Evolutionary conservation across 2,113 vertebrate genomes (phyloP), one percentile per base, ranked within the genome.

Genomic region (Alethe diademata): DNA sequence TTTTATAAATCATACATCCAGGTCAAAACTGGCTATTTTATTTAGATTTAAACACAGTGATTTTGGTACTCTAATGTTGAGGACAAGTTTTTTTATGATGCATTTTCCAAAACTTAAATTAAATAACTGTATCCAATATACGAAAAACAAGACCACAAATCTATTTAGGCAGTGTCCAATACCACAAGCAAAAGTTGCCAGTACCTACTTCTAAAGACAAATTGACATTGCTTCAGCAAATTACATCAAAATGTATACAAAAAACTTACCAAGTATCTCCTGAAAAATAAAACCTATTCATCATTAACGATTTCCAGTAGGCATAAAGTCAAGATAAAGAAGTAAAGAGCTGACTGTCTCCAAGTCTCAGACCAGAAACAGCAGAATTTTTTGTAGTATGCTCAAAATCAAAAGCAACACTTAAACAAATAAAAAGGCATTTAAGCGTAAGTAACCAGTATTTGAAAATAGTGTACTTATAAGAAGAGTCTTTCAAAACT

Each of bases 11-110:
- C 72, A 80, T 23, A 88, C 60, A 92, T 92, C 54, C 70, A 86
- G 42, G 64, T 90, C 75, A 93, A 94, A 90, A 86, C 14, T 51
- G 65, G 40, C 61, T 75, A 47, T 75, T 92, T 92, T 94, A 81
- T 93, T 95, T 74, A 88, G 81, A 92, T 74, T 73, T 78, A 91
- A 78, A 93, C 26, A 78, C 5, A 62, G n/a, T 51, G 22, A 92
- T 84, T 81, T 90, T 75, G 88, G 53, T 56, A 69, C 15, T 92
- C 26, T 36, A 76, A 81, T 38, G 13, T 53, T 64, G 61, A 79
- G 19, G 36, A 84, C 42, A 88, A 57, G 14, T 47, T 78, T 91
- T 50, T 78, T 78, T 69, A 86, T 35, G 65, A 86, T 29, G 51
- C 23, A 33, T 53, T 86, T 92, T 76, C 61, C 29, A 81, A 86